These are phyloP conservation scores for Melanotaenia pygmaea DNA, from an alignment of 2,797 vertebrate species.

Conservation along the genomic window DNA sequence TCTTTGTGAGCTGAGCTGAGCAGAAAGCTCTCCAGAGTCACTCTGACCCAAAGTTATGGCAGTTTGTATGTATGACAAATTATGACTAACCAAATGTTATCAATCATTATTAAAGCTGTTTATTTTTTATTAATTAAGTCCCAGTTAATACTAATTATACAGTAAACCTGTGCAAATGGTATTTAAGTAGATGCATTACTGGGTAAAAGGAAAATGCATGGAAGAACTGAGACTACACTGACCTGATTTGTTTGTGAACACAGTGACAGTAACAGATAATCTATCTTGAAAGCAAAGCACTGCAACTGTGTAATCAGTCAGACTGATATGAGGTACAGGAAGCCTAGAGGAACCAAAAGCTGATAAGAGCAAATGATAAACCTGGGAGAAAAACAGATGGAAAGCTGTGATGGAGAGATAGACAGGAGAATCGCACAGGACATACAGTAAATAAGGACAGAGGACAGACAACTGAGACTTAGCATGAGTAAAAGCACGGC, in stretches of 20 bases:
- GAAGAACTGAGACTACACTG: constrained; percentile 18
- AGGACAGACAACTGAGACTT: constrained; percentile 25
- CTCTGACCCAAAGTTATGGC: constrained; percentile 49
- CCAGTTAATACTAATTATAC: constrained; percentile 6
- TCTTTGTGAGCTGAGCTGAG: constrained; percentile 36
- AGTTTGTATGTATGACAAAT: constrained; percentile 37
- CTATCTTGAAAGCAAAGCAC: constrained; percentile 49
- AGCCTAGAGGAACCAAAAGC: constrained; percentile 65
- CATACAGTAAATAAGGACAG: constrained; percentile 53
- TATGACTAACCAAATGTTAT: constrained; percentile 32
- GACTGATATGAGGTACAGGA: constrained; percentile 70
- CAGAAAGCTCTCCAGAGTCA: constrained; percentile 46
- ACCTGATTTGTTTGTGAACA: constrained; percentile 52
- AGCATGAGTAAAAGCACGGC: constrained; percentile 10
- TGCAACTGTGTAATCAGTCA: constrained; percentile 63
- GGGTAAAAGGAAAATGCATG: not conserved
- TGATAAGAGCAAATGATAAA: constrained; percentile 74
- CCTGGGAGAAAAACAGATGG: constrained; percentile 64
- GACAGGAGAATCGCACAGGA: constrained; percentile 46
- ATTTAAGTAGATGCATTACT: constrained; percentile 20
- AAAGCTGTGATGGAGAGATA: constrained; percentile 73
- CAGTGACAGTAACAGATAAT: constrained; percentile 48
- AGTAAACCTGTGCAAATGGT: not conserved
- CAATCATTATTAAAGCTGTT: constrained; percentile 24
- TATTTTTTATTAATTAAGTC: constrained; percentile 11